phyloP scores from a whole-genome alignment of 1,140 invertebrate species.

The Amyelois transitella region DNA sequence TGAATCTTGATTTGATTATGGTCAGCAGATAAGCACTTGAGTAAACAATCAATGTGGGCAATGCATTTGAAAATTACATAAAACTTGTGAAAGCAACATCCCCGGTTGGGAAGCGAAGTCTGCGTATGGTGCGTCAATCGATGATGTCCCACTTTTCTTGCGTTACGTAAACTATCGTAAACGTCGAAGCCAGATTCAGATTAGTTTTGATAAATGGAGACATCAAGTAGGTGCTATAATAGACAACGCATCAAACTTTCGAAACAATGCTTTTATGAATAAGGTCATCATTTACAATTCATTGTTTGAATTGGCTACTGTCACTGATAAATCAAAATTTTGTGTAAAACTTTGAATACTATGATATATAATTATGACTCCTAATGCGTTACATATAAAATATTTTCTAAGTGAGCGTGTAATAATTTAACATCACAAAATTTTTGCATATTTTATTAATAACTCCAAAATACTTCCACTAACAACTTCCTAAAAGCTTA shows the following conservation, averaged over 20 bases:
- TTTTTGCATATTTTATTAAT: background rate
- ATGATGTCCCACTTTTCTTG: conserved; percentile 46
- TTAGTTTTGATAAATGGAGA: conserved; percentile 17
- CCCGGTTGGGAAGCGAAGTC: conserved; percentile 15
- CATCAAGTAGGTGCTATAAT: conserved; percentile 3
- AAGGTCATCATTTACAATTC: conserved; percentile 10
- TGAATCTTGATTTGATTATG: background rate
- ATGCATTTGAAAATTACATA: conserved; percentile 17
- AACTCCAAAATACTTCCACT: background rate
- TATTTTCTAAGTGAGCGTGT: background rate
- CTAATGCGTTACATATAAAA: background rate
- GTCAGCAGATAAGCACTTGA: background rate
- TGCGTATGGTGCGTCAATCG: conserved; percentile 23
- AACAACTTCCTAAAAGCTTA: conserved; percentile 11
- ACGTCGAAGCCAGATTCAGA: conserved; percentile 25
- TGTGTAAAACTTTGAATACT: background rate
- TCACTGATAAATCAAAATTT: background rate
- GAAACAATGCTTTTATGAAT: background rate
- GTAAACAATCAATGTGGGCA: background rate
- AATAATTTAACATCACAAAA: background rate
- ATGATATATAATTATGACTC: too few species aligned
- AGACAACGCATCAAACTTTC: background rate
- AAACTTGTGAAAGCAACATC: conserved; percentile 19
- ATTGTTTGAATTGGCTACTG: conserved; percentile 17
- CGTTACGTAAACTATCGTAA: conserved; percentile 42